phyloP scores from a whole-genome alignment of 2,113 vertebrate species.

The Python bivittatus region DNA sequence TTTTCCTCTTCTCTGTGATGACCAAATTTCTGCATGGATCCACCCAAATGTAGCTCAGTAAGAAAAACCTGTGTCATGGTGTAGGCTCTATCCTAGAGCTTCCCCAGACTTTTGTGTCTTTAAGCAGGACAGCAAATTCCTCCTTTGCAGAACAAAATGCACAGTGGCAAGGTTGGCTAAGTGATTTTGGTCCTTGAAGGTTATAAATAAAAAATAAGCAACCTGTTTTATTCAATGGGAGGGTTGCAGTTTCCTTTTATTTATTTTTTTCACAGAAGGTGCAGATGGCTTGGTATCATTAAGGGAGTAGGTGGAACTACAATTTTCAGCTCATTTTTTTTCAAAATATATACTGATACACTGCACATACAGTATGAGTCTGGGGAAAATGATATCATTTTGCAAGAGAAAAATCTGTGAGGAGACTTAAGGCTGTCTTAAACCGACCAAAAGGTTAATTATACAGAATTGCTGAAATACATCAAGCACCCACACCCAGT shows the following conservation, averaged over 20 bases:
- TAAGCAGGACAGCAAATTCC: neutral
- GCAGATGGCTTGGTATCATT: too few species aligned
- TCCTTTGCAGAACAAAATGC: neutral
- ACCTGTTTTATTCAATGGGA: too few species aligned
- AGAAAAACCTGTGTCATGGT: neutral
- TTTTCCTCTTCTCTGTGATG: neutral
- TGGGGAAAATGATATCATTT: conserved; percentile 27
- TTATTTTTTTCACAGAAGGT: too few species aligned
- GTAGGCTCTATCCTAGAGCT: neutral
- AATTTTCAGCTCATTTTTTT: neutral
- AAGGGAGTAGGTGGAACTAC: neutral
- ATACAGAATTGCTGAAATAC: conserved; percentile 34
- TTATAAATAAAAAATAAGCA: too few species aligned
- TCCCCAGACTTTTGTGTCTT: neutral
- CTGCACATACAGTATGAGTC: conserved; percentile 2
- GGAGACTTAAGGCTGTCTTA: conserved; percentile 31
- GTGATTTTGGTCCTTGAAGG: neutral
- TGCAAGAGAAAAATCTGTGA: conserved; percentile 25
- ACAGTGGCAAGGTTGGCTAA: neutral
- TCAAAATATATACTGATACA: neutral
- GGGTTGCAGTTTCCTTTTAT: too few species aligned
- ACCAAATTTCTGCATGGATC: neutral
- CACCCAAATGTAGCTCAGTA: neutral
- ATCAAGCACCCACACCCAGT: conserved; percentile 26
- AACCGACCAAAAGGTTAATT: conserved; percentile 40